A percentile compares a stretch with the other conserved stretches of the same genome.
phyloP scores from a whole-genome alignment of 2,888 invertebrate genomes.

The Gasteruption jaculator region DNA sequence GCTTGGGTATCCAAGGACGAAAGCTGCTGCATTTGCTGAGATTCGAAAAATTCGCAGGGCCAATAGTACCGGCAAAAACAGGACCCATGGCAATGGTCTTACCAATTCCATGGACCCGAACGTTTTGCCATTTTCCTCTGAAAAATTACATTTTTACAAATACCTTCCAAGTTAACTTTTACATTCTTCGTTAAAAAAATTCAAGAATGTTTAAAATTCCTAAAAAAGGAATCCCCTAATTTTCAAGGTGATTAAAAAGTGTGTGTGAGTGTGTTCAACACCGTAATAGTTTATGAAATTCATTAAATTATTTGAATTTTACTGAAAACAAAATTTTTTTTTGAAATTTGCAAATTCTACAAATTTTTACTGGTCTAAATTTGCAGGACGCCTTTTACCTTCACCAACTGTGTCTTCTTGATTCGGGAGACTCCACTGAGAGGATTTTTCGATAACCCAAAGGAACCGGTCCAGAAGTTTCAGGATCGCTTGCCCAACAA shows the following conservation, averaged over 20 bases:
- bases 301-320: neutral
- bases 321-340: slow-evolving; percentile 12
- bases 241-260: too few relatives aligned
- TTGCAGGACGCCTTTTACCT: slow-evolving; percentile 22
- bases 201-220: neutral
- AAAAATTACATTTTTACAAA: slow-evolving; percentile 21
- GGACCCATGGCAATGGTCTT: slow-evolving; percentile 59
- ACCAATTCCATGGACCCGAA: slow-evolving; percentile 53
- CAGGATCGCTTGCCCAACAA: slow-evolving; percentile 53
- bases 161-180: neutral
- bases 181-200: neutral
- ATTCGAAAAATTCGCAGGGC: slow-evolving; percentile 52
- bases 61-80: slow-evolving; percentile 55
- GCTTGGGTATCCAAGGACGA: slow-evolving; percentile 54
- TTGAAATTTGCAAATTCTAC: too few relatives aligned
- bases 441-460: slow-evolving; percentile 57
- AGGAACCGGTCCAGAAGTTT: slow-evolving; percentile 53
- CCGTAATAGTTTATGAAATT: too few relatives aligned
- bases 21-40: slow-evolving; percentile 52
- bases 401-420: slow-evolving; percentile 24
- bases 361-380: neutral
- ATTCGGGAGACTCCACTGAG: slow-evolving; percentile 58
- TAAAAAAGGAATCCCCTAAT: neutral
- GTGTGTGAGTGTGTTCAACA: too few relatives aligned
- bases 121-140: slow-evolving; percentile 53